A percentile compares a stretch with the other conserved stretches of the same genome.
phyloP scores from a whole-genome alignment of 2,888 invertebrate genomes.

The Agonum fuliginosum region DNA sequence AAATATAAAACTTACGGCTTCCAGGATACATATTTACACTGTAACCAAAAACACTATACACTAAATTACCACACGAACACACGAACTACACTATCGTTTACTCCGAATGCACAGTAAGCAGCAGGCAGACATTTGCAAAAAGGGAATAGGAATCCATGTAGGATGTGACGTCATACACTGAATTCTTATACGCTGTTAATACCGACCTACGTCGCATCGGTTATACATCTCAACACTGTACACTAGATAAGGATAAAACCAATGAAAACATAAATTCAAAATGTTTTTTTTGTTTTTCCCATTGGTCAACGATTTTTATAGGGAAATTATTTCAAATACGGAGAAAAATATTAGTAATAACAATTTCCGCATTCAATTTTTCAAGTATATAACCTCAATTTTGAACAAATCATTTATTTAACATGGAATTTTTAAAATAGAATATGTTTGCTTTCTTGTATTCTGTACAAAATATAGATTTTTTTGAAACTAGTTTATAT shows the following conservation, averaged over 20 bases:
- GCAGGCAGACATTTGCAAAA: conserved; percentile 72
- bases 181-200: conserved; percentile 28
- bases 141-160: conserved; percentile 63
- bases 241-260: conserved; percentile 3
- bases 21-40: conserved; percentile 70
- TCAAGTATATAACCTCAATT: not conserved
- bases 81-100: conserved; percentile 53
- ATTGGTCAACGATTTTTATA: conserved; percentile 10
- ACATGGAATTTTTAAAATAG: too few species aligned
- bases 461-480: too few species aligned
- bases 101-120: conserved; percentile 56
- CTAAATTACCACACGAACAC: conserved; percentile 62
- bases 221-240: not conserved
- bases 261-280: not conserved
- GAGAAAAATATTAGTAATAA: conserved; percentile 3
- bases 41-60: conserved; percentile 69
- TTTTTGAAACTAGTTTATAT: too few species aligned
- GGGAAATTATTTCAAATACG: conserved; percentile 5
- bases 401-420: too few species aligned
- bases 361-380: not conserved
- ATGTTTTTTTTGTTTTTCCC: conserved; percentile 25
- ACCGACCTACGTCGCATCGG: conserved; percentile 13
- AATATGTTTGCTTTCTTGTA: too few species aligned
- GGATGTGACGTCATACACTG: conserved; percentile 69
- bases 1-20: conserved; percentile 70